Conservation (phyloP, 2,888 invertebrate genomes). For the Galerucella nymphaeae region DNA sequence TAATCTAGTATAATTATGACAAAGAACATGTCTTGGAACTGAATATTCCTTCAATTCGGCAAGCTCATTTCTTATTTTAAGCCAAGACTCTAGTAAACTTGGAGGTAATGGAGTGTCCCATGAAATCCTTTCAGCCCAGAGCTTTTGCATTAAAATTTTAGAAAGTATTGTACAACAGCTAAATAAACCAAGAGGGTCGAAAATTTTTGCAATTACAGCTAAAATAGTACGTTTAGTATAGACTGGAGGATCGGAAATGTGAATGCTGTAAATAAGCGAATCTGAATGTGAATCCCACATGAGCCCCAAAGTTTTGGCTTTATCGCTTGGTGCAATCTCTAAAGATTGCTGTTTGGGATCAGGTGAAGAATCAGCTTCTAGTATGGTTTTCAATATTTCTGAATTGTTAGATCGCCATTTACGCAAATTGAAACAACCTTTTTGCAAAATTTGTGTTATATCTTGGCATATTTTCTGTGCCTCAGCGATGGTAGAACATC, state of each 20-base stretch:
- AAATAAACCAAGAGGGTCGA: conserved; percentile 19
- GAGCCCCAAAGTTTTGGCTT: conserved; percentile 20
- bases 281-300: conserved; percentile 8
- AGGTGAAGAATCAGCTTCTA: not conserved
- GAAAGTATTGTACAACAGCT: not conserved
- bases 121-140: not conserved
- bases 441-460: not conserved
- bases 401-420: not conserved
- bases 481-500: not conserved
- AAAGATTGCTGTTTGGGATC: not conserved
- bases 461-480: not conserved
- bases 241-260: not conserved
- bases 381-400: not conserved
- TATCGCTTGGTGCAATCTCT: conserved; percentile 1
- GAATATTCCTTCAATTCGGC: not conserved
- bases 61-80: conserved; percentile 11
- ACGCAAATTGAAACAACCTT: not conserved
- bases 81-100: not conserved
- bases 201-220: conserved; percentile 11
- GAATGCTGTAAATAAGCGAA: not conserved
- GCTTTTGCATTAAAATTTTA: conserved; percentile 9
- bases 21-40: conserved; percentile 14
- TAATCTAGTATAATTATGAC: not conserved
- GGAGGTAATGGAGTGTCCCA: not conserved
- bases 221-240: conserved; percentile 6